A percentile compares a stretch with the other conserved stretches of the same genome.
Conservation (phyloP, 2,797 vertebrate species). For the Tiaroga cobitis region DNA sequence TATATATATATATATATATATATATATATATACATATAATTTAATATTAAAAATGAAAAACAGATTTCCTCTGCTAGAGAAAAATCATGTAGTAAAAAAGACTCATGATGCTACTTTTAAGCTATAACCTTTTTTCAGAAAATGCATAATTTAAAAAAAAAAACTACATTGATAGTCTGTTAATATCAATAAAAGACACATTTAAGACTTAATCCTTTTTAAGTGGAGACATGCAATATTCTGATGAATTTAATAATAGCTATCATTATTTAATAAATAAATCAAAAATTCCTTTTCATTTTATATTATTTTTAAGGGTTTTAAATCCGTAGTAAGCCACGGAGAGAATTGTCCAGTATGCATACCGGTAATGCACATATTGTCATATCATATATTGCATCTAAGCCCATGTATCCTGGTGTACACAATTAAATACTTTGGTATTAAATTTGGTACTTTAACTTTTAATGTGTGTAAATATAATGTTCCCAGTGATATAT, state of each 20-base stretch:
- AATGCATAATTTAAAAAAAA: not conserved
- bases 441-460: too few relatives aligned
- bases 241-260: not conserved
- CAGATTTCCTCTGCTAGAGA: not conserved
- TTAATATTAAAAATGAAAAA: not conserved
- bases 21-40: too few relatives aligned
- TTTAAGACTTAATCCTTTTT: not conserved
- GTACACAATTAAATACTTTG: not conserved
- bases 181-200: not conserved
- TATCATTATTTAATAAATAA: too few relatives aligned
- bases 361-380: not conserved
- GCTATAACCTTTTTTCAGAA: not conserved
- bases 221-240: not conserved
- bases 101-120: not conserved
- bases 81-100: not conserved
- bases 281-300: not conserved
- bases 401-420: not conserved
- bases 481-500: not conserved
- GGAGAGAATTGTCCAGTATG: not conserved
- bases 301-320: not conserved
- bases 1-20: too few relatives aligned
- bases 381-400: not conserved
- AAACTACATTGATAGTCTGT: fast-evolving
- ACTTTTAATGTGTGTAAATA: not conserved
- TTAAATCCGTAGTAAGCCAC: not conserved